Conservation (phyloP, 2,113 vertebrate species). For the Poeciliopsis turrubarensis region DNA sequence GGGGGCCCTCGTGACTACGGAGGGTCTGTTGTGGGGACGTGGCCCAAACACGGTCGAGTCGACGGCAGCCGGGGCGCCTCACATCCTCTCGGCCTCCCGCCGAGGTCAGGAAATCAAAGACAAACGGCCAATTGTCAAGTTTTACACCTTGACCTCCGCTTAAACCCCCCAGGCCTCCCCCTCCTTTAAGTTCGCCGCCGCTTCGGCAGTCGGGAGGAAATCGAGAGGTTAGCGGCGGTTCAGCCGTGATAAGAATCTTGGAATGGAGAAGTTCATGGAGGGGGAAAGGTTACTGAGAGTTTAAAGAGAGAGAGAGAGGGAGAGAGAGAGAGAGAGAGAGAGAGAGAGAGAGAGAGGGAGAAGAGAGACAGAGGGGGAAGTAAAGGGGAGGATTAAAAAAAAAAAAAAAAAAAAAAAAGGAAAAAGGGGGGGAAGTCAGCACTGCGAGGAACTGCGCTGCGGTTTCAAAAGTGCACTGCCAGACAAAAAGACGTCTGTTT, state of each 20-base stretch:
- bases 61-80: conserved; percentile 46
- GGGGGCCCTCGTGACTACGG: conserved; percentile 46
- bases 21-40: conserved; percentile 49
- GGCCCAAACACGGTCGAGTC: conserved; percentile 44
- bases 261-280: conserved; percentile 78
- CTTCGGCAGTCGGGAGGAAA: conserved; percentile 71
- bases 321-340: conserved; percentile 7
- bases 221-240: conserved; percentile 77
- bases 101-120: conserved; percentile 75
- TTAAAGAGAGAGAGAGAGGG: conserved; percentile 69
- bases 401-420: conserved; percentile 20
- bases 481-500: conserved; percentile 75
- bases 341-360: conserved; percentile 56
- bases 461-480: conserved; percentile 67
- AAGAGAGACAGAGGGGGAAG: conserved; percentile 35
- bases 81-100: conserved; percentile 53
- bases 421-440: conserved; percentile 56
- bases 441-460: conserved; percentile 52
- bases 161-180: conserved; percentile 69
- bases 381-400: conserved; percentile 78
- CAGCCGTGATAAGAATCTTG: conserved; percentile 82
- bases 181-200: conserved; percentile 64
- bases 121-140: conserved; percentile 77
- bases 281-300: conserved; percentile 80
- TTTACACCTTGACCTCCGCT: conserved; percentile 75